A percentile compares a stretch with the other conserved stretches of the same genome.
Evolutionary conservation across 2,113 vertebrate species (phyloP).

Genomic region (Lepus timidus): DNA sequence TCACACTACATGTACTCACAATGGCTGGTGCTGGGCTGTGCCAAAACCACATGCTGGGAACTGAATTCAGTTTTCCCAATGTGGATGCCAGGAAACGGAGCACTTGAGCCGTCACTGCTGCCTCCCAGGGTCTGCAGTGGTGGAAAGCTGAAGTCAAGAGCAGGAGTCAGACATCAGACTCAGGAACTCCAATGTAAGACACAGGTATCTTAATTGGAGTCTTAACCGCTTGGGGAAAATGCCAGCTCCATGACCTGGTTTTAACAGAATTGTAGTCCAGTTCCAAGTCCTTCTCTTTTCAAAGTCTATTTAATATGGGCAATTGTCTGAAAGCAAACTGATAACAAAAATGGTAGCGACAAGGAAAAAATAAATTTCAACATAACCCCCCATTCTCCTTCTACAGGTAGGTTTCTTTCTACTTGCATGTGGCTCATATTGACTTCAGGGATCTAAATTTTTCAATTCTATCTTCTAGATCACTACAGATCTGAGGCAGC

Average conservation of each 20-base stretch:
- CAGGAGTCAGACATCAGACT: too few relatives aligned
- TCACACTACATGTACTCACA: too few relatives aligned
- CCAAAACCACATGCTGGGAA: too few relatives aligned
- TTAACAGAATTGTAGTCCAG: background rate
- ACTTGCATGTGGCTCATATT: background rate
- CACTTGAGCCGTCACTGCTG: too few relatives aligned
- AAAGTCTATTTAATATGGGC: background rate
- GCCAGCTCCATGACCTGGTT: background rate
- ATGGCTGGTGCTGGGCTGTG: too few relatives aligned
- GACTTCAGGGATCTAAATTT: slow-evolving; percentile 70
- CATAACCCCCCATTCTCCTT: background rate
- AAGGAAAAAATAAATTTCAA: slow-evolving; percentile 16
- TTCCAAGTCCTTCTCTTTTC: background rate
- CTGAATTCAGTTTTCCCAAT: too few relatives aligned
- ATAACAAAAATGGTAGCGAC: background rate
- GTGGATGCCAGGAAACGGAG: too few relatives aligned
- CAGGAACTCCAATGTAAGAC: too few relatives aligned
- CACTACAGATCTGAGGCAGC: slow-evolving; percentile 98
- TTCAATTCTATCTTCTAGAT: slow-evolving; percentile 90
- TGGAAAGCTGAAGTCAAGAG: too few relatives aligned
- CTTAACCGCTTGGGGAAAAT: too few relatives aligned
- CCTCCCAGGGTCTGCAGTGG: too few relatives aligned
- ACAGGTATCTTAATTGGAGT: too few relatives aligned
- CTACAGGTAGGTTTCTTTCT: slow-evolving; percentile 44
- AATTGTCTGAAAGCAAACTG: background rate